Base-by-base conservation (phyloP, 2,888 invertebrate species). In the Autographa pulchrina region DNA sequence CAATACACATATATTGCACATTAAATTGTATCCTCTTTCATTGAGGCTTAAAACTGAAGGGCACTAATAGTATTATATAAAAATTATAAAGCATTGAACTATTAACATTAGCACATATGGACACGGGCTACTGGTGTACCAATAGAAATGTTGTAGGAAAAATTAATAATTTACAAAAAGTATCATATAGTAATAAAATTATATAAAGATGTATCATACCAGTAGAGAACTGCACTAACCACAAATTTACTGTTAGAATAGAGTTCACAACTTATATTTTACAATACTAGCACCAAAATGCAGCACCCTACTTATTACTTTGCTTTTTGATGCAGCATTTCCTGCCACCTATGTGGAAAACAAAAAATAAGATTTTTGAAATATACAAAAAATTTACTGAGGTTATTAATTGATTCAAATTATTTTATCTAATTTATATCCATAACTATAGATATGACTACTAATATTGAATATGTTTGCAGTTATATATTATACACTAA, bases 301-400 rank as follows among this genome's bases (percentile, higher is more conserved):
- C n/a, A n/a, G n/a, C n/a, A n/a, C n/a, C n/a, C n/a, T n/a, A n/a
- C n/a, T n/a, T n/a, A n/a, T n/a, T n/a, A n/a, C n/a, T n/a, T n/a
- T n/a, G n/a, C n/a, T 14, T 14, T 14, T 2, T 14, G 5, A 41
- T 5, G 1, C 14, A 41, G 2, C 0, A 3, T 41, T 3, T 16
- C 2, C 6, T 43, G 16, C 43, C 14, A 14, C 16, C 14, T 5
- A 43, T 16, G 0, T 16, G 6, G 4, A 16, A 43, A 43, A 16
- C 6, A 16, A 16, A 43, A 43, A 43, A 16, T 38, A 16, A 16
- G 2, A 43, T 43, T 43, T 4, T 14, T 14, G 43, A 16, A 43
- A n/a, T 48, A 48, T n/a, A 48, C 48, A n/a, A 48, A n/a, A 48
- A 48, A n/a, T 48, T 48, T n/a, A 48, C 48, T 48, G 38, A 38